Percentiles rank a stretch among this genome's conserved stretches.
phyloP scores from a whole-genome alignment of 2,113 vertebrate genomes.

The Suncus etruscus region DNA sequence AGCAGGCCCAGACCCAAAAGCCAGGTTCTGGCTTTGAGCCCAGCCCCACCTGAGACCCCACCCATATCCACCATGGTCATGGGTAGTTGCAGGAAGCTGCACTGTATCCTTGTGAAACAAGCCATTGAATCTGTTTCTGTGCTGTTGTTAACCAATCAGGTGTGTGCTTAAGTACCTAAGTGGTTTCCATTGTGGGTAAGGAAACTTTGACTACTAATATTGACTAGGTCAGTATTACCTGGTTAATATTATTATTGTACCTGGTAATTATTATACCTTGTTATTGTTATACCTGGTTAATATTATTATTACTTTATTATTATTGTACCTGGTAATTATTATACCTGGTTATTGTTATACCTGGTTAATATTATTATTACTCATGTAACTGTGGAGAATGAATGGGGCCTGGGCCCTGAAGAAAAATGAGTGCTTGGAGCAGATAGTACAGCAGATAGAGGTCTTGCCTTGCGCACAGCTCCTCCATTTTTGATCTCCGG shows the following conservation, averaged over 20 bases:
- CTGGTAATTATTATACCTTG: too few relatives aligned
- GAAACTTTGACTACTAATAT: too few relatives aligned
- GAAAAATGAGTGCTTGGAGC: background rate
- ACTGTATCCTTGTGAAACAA: background rate
- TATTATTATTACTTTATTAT: background rate
- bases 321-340: too few relatives aligned
- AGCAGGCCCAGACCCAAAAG: accelerated
- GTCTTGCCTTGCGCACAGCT: too few relatives aligned
- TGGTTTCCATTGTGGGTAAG: background rate
- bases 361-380: background rate
- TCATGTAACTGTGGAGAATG: background rate
- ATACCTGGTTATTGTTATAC: background rate
- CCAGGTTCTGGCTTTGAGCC: background rate
- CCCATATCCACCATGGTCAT: background rate
- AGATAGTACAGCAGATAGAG: too few relatives aligned
- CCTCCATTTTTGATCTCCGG: too few relatives aligned
- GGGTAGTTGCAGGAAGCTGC: background rate
- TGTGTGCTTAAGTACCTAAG: background rate
- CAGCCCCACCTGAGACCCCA: accelerated
- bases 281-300: background rate
- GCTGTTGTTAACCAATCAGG: background rate
- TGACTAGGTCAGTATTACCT: too few relatives aligned
- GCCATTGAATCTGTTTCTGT: background rate
- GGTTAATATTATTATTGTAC: too few relatives aligned
- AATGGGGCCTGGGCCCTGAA: background rate